phyloP scores from a whole-genome alignment of 2,797 vertebrate species.

The Ambastaia sidthimunki region DNA sequence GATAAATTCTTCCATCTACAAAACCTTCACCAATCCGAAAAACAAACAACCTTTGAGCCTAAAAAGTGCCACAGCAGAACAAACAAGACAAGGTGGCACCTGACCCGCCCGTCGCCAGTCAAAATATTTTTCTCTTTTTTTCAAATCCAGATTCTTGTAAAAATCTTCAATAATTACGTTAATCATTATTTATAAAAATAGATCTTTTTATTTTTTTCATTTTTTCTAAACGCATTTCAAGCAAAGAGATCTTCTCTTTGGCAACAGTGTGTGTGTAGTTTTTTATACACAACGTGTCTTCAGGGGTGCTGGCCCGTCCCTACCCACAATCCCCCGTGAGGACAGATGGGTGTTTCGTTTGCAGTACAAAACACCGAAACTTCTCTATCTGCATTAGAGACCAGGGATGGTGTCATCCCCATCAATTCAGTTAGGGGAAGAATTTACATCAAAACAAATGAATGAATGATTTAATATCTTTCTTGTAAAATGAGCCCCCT shows the following conservation, averaged over 20 bases:
- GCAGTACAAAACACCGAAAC: constrained; percentile 95
- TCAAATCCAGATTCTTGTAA: constrained; percentile 99
- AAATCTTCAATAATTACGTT: constrained; percentile 98
- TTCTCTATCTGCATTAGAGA: constrained; percentile 89
- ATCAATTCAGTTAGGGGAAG: constrained; percentile 80
- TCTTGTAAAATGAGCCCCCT: constrained; percentile 97
- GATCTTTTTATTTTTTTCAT: constrained; percentile 94
- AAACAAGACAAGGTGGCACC: constrained; percentile 99
- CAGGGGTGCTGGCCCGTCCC: constrained; percentile 90
- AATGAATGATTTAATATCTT: constrained; percentile 88
- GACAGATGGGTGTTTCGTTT: constrained; percentile 96
- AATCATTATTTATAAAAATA: constrained; percentile 99
- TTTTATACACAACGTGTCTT: constrained; percentile 96
- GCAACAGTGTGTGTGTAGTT: constrained; percentile 91
- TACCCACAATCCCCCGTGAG: constrained; percentile 90
- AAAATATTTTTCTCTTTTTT: constrained; percentile 99
- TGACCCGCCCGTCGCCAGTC: constrained; percentile 93
- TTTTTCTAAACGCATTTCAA: constrained; percentile 99
- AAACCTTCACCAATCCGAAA: constrained; percentile 96
- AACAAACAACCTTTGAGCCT: constrained; percentile 98
- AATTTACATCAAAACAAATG: constrained; percentile 90
- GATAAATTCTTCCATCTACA: constrained; percentile 95
- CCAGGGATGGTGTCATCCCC: constrained; percentile 88
- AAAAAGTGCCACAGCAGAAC: constrained; percentile 99
- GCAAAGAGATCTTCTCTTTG: constrained; percentile 99